Evolutionary conservation across 2,888 invertebrate genomes (phyloP).

Genomic region (Sarcophaga rosellei): DNA sequence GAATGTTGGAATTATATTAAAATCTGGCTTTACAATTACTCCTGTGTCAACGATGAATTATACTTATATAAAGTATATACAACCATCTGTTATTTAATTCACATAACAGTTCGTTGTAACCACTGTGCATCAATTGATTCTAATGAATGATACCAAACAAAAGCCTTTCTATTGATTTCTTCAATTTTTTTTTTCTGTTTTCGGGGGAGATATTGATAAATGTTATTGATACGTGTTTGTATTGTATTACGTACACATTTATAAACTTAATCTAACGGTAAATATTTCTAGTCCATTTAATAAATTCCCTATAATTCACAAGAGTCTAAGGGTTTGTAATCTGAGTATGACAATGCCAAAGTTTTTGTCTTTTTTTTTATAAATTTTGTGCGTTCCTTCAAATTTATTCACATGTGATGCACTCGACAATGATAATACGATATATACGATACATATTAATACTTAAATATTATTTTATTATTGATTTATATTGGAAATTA

Average conservation of each 20-base stretch:
- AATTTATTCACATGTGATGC: conserved; percentile 37
- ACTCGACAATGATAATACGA: conserved; percentile 7
- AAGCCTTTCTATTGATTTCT: background rate
- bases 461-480: conserved; percentile 53
- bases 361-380: conserved; percentile 3
- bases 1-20: too few relatives aligned
- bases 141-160: conserved; percentile 24
- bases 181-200: background rate
- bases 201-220: conserved; percentile 44
- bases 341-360: conserved; percentile 19
- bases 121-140: conserved; percentile 36
- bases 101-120: background rate
- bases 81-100: background rate
- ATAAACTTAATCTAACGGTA: conserved; percentile 15
- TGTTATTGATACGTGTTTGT: conserved; percentile 60
- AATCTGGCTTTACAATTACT: too few relatives aligned
- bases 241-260: conserved; percentile 34
- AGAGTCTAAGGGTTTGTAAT: conserved; percentile 29
- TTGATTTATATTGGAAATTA: background rate
- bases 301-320: conserved; percentile 42
- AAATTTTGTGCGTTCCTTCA: background rate
- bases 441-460: conserved; percentile 31
- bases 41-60: too few relatives aligned
- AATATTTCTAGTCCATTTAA: conserved; percentile 37
- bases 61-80: too few relatives aligned